Evolutionary conservation across 2,113 vertebrate species (phyloP), one percentile per base, ranked within the genome.

Genomic region (Lathamus discolor): DNA sequence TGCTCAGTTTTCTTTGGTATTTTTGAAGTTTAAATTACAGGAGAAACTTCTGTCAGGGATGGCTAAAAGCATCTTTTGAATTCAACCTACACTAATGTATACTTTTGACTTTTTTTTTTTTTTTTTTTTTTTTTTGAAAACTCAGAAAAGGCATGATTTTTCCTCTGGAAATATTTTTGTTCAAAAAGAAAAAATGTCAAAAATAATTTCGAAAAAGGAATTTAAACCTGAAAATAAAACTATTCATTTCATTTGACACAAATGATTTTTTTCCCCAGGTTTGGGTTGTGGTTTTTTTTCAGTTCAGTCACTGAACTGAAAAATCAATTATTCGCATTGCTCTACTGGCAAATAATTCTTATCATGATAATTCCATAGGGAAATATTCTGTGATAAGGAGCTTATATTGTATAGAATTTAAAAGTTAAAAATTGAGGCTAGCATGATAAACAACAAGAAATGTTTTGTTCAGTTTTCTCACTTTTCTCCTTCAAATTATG

Each of bases 331-430:
- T 82, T 92, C 8, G 3, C 80, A 86, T 2, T 1, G 44, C 68
- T 77, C 54, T 86, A 69, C 63, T 76, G 31, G 62, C 31, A 95
- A 91, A 90, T 88, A 90, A 95, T 91, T 93, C n/a, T 46, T 91
- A 85, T 73, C 59, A 67, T 84, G 70, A 76, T 93, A 83, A 94
- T 83, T 95, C 70, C 28, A 83, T 67, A 67, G 61, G 67, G 82
- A 95, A 97, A 83, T 88, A 88, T 46, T 93, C 63, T 74, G 37
- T 86, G 75, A 81, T 55, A 88, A 83, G 63, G 27, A 88, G 72
- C 61, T 94, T 92, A 90, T 70, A 87, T 39, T 80, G 37, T 73
- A 51, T 59, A 41, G 59, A 93, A 88, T 86, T 86, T 51, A 52
- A 49, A 90, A 77, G 59, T 83, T 88, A 4, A 78, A 91, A 88